Evolutionary conservation across 2,113 vertebrate genomes (phyloP).

Genomic region (Salvator merianae): DNA sequence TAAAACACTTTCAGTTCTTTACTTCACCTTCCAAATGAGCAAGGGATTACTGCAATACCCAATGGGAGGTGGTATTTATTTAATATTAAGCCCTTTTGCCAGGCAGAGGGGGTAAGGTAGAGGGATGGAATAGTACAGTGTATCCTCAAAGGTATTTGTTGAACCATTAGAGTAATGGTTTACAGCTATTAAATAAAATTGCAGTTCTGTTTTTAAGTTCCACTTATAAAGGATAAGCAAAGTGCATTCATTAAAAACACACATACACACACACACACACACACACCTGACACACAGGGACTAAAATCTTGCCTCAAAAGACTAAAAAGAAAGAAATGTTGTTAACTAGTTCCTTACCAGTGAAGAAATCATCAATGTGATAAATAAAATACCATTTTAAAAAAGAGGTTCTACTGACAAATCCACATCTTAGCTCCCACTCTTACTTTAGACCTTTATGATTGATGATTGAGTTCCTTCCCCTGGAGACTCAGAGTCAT

Average conservation of each 20-base stretch:
- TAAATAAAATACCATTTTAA: not conserved
- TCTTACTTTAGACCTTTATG: not conserved
- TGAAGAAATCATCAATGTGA: not conserved
- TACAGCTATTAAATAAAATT: constrained; percentile 79
- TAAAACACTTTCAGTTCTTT: constrained; percentile 78
- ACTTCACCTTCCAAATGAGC: constrained; percentile 76
- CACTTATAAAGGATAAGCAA: constrained; percentile 79
- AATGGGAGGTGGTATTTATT: constrained; percentile 79
- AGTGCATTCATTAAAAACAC: constrained; percentile 74
- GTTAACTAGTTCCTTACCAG: constrained; percentile 66
- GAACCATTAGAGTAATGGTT: constrained; percentile 81
- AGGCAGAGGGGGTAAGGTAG: not conserved
- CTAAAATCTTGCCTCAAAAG: constrained; percentile 61
- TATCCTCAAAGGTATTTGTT: constrained; percentile 79
- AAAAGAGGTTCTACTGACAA: not conserved
- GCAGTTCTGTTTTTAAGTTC: constrained; percentile 77
- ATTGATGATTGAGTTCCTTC: not conserved
- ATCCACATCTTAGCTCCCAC: not conserved
- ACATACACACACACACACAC: not conserved
- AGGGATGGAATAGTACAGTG: constrained; percentile 74
- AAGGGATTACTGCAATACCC: constrained; percentile 77
- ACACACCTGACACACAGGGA: not conserved
- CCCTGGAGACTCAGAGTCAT: not conserved
- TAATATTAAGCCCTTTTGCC: constrained; percentile 80
- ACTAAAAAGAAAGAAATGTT: constrained; percentile 48